Base-by-base conservation (phyloP, 2,797 vertebrate species). In the Myiotriccus ornatus region DNA sequence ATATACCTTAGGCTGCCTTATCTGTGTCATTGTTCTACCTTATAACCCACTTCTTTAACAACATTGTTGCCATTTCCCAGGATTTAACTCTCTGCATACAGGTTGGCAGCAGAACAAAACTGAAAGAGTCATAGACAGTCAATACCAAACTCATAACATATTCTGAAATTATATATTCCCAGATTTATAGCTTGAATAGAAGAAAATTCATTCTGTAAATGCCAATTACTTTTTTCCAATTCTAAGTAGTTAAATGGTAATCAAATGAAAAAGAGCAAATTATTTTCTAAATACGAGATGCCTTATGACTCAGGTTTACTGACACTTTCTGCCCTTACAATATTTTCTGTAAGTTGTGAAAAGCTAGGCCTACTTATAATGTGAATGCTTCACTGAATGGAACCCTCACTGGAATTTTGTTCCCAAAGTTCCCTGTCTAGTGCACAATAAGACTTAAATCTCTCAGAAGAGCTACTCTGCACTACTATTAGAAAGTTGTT, bases 21-120 rank as follows among this genome's bases (percentile, higher is more conserved):
- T 93, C 87, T 84, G 43, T 88, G 83, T 78, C 80, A 91, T 89
- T 94, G 87, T 94, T 94, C 34, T 86, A 59, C 76, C 86, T 79
- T 81, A 81, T 81, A 47, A 52, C 20, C 25, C 69, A 43, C 39
- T 84, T 34, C 16, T 94, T 84, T 75, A 81, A 69, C 69, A 73
- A 55, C n/a, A 21, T 73, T 86, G 14, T 87, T 86, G 79, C 50
- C 53, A n/a, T 68, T 88, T 84, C 47, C 30, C 16, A 52, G 60
- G 22, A 47, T 75, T 94, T 94, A 88, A 91, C 65, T 78, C 79
- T 78, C n/a, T 46, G 14, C 17, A 13, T 83, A 89, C 75, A 71
- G 35, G 27, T 1, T 85, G 44, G n/a, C 57, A 86, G 35, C 27
- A 55, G 34, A 89, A 57, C 20, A 83, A 80, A 89, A 49, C 12